These are phyloP conservation scores for Accipiter badius DNA, from an alignment of 2,797 vertebrate genomes.

Conservation along the genomic window DNA sequence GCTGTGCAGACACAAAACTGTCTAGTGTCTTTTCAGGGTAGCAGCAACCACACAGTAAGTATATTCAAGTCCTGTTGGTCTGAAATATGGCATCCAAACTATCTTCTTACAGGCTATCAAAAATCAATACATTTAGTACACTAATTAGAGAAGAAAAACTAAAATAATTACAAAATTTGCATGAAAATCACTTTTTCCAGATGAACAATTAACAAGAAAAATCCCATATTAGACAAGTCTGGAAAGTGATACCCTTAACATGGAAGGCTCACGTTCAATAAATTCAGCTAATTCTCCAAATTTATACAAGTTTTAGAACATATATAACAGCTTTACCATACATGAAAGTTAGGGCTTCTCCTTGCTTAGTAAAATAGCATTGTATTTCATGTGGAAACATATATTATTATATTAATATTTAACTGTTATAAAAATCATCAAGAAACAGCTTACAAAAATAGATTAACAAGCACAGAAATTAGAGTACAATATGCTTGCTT, in stretches of 20 bases:
- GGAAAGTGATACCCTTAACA: not conserved
- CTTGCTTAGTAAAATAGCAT: not conserved
- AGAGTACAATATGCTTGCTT: not conserved
- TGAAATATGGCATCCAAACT: not conserved
- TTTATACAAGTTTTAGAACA: not conserved
- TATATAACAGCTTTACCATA: not conserved
- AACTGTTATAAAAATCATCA: not conserved
- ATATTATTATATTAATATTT: not conserved
- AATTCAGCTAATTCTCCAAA: not conserved
- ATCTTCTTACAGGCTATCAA: not conserved
- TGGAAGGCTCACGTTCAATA: not conserved
- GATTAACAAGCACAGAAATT: not conserved
- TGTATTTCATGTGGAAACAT: not conserved
- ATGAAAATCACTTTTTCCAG: not conserved
- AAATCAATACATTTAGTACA: not conserved
- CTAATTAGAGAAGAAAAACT: not conserved
- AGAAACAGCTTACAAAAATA: not conserved
- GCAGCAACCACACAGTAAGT: not conserved
- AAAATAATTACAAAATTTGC: not conserved
- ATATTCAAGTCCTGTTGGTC: not conserved
- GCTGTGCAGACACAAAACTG: not conserved
- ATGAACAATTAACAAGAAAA: not conserved
- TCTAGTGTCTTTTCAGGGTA: not conserved
- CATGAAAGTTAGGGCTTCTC: not conserved
- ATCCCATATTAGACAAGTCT: not conserved